Conservation (phyloP, 2,888 invertebrate species). For the Phalangium opilio region DNA sequence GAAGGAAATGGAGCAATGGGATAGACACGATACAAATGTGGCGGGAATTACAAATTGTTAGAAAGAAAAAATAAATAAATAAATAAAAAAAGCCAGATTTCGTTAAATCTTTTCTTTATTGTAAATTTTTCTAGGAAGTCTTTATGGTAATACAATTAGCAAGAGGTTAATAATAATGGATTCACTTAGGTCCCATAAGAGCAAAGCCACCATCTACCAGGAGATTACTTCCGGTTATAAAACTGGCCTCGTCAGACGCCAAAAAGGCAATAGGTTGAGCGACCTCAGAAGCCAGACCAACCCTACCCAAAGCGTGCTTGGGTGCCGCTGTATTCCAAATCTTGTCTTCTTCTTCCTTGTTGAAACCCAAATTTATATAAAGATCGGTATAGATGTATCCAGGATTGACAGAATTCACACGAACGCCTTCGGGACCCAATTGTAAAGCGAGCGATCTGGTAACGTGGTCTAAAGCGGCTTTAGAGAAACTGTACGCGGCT, state of each 20-base stretch:
- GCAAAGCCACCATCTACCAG: constrained; percentile 91
- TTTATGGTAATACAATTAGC: no score
- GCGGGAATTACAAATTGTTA: no score
- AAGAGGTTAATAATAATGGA: no score
- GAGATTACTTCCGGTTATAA: constrained; percentile 73
- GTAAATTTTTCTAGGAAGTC: no score
- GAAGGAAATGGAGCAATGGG: no score
- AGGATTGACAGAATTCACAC: constrained; percentile 38
- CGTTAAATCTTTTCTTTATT: no score
- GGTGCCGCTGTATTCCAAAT: constrained; percentile 69
- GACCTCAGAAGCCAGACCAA: constrained; percentile 69
- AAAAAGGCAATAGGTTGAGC: constrained; percentile 80
- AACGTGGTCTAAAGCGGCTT: constrained; percentile 79
- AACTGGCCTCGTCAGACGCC: constrained; percentile 64
- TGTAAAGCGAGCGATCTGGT: constrained; percentile 78
- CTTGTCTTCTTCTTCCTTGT: constrained; percentile 55
- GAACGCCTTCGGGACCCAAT: constrained; percentile 9
- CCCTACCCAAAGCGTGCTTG: constrained; percentile 81
- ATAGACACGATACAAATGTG: no score
- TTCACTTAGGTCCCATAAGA: constrained; percentile 83
- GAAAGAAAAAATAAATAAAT: no score
- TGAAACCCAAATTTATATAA: constrained; percentile 72
- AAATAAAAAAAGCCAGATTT: no score
- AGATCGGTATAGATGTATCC: constrained; percentile 80
- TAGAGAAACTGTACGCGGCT: constrained; percentile 74